Evolutionary conservation across 2,113 vertebrate genomes (phyloP).

Genomic region (Cyanoderma ruficeps): DNA sequence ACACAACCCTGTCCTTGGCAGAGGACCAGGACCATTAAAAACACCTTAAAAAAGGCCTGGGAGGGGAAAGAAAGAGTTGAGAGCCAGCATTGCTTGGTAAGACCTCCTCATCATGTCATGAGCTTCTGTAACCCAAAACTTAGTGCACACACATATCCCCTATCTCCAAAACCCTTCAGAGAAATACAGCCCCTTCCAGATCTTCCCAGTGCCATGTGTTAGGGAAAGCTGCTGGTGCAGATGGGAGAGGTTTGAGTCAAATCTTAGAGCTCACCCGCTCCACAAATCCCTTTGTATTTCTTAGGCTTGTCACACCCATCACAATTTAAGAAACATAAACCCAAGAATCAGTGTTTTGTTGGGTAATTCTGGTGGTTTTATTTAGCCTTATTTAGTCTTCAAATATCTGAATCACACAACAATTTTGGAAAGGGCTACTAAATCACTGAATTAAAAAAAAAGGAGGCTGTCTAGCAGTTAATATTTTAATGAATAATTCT

Average conservation of each 20-base stretch:
- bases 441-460: background rate
- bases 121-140: background rate
- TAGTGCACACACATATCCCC: fast-evolving
- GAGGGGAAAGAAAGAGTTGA: background rate
- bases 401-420: background rate
- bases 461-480: conserved; percentile 1
- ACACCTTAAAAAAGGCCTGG: background rate
- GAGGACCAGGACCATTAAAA: background rate
- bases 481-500: conserved; percentile 40
- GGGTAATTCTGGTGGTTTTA: background rate
- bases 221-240: background rate
- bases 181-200: background rate
- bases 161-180: background rate
- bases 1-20: background rate
- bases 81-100: background rate
- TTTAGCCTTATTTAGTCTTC: background rate
- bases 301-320: background rate
- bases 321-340: background rate
- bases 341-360: background rate
- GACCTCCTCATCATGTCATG: background rate
- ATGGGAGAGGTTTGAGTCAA: background rate
- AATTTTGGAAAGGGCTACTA: background rate
- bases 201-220: background rate
- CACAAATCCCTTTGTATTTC: background rate
- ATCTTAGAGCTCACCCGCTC: background rate